phyloP scores from a whole-genome alignment of 2,797 vertebrate species.

The Acridotheres tristis region DNA sequence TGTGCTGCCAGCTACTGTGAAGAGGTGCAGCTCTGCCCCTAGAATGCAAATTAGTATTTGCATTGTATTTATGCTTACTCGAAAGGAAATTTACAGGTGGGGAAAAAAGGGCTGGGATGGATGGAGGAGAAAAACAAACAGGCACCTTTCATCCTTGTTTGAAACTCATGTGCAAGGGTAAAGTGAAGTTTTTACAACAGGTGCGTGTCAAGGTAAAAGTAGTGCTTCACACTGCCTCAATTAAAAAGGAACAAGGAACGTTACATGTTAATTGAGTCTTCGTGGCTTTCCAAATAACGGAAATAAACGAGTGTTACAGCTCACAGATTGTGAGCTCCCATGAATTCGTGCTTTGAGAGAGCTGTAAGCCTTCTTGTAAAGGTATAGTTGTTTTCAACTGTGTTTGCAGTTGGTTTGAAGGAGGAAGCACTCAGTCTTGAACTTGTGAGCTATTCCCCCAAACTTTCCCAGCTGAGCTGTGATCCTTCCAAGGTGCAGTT shows the following conservation, averaged over 20 bases:
- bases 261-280: background rate
- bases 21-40: background rate
- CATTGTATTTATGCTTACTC: background rate
- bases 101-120: background rate
- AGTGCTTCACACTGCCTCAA: background rate
- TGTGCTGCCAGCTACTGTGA: accelerated
- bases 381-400: background rate
- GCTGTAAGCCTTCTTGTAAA: background rate
- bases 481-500: background rate
- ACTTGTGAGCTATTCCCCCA: background rate
- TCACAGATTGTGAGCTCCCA: background rate
- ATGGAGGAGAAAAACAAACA: background rate
- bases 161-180: background rate
- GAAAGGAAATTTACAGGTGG: accelerated
- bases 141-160: background rate
- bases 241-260: background rate
- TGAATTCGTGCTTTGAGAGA: background rate
- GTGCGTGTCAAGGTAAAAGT: accelerated
- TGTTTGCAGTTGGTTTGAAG: background rate
- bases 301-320: background rate
- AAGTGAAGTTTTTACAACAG: background rate
- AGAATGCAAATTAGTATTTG: background rate
- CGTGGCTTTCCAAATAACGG: background rate
- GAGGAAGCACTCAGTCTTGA: background rate
- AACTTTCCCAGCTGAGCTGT: background rate